phyloP scores from a whole-genome alignment of 2,113 vertebrate species.

The Euleptes europaea region DNA sequence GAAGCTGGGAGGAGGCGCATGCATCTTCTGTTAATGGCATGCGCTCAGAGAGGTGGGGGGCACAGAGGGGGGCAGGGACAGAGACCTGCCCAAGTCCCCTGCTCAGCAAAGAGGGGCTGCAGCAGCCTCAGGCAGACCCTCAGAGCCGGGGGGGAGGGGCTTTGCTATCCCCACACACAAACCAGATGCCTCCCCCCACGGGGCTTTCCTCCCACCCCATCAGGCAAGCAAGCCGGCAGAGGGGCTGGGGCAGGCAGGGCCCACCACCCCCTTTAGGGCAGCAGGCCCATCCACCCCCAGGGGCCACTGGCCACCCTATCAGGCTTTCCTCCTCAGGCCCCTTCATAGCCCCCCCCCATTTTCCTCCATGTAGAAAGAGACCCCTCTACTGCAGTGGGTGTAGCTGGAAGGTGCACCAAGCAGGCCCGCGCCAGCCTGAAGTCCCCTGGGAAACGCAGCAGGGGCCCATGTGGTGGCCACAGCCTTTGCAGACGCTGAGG shows the following conservation, averaged over 20 bases:
- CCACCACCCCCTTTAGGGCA: too few species aligned
- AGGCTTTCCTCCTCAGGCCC: not conserved
- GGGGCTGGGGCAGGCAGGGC: too few species aligned
- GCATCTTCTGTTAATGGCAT: slow-evolving; percentile 67
- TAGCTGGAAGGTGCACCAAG: too few species aligned
- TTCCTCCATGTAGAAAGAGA: not conserved
- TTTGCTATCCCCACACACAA: too few species aligned
- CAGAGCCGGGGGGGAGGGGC: too few species aligned
- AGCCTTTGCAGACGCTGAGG: too few species aligned
- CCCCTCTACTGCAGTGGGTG: not conserved
- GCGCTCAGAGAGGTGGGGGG: slow-evolving; percentile 60
- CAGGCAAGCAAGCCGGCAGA: not conserved
- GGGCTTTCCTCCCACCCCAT: not conserved
- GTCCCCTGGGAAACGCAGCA: not conserved
- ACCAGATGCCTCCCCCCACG: not conserved
- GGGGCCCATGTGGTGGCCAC: too few species aligned
- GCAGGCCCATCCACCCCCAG: too few species aligned
- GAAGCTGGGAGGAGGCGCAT: slow-evolving; percentile 65
- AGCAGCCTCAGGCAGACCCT: not conserved
- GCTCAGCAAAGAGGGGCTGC: not conserved
- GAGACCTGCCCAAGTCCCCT: slow-evolving; percentile 41
- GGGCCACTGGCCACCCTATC: not conserved
- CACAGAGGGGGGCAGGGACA: slow-evolving; percentile 47
- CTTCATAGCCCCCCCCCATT: not conserved
- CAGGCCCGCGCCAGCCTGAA: not conserved